phyloP scores from a whole-genome alignment of 1,140 invertebrate genomes.

The Magallana ariakensis region DNA sequence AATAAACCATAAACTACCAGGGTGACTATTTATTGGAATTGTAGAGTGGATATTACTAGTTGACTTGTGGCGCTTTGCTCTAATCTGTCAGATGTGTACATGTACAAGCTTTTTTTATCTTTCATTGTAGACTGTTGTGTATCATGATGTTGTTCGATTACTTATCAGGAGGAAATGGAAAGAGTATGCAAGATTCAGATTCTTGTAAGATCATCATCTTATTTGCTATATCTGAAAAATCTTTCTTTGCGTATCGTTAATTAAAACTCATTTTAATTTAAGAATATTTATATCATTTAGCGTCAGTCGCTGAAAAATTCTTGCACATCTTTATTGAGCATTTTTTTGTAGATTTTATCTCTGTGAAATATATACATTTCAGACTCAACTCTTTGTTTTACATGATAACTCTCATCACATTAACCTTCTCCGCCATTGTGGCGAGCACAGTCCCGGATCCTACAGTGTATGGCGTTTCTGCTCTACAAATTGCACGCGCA shows the following conservation, averaged over 20 bases:
- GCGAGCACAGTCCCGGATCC: conserved; percentile 61
- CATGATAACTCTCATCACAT: conserved; percentile 61
- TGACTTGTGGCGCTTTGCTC: too few relatives aligned
- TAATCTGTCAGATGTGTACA: too few relatives aligned
- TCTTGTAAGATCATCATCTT: conserved; percentile 59
- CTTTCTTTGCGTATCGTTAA: too few relatives aligned
- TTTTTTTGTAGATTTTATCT: background rate
- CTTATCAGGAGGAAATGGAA: conserved; percentile 73
- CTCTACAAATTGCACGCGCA: conserved; percentile 65
- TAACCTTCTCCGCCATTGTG: conserved; percentile 68
- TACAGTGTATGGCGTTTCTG: conserved; percentile 54
- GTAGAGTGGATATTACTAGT: too few relatives aligned
- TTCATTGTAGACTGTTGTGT: conserved; percentile 67
- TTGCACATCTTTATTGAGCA: too few relatives aligned
- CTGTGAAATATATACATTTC: conserved; percentile 40
- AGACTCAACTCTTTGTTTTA: conserved; percentile 69
- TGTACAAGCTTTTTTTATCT: too few relatives aligned
- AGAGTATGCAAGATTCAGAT: conserved; percentile 66
- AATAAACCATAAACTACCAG: too few relatives aligned
- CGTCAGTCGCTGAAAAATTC: too few relatives aligned
- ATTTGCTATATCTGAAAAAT: too few relatives aligned
- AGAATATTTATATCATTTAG: too few relatives aligned
- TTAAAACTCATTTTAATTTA: too few relatives aligned
- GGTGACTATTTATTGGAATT: too few relatives aligned
- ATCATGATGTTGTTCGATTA: conserved; percentile 69